Percentiles rank a stretch among this genome's conserved stretches.
phyloP scores from a whole-genome alignment of 2,113 vertebrate species.

The Odontophorus gujanensis region DNA sequence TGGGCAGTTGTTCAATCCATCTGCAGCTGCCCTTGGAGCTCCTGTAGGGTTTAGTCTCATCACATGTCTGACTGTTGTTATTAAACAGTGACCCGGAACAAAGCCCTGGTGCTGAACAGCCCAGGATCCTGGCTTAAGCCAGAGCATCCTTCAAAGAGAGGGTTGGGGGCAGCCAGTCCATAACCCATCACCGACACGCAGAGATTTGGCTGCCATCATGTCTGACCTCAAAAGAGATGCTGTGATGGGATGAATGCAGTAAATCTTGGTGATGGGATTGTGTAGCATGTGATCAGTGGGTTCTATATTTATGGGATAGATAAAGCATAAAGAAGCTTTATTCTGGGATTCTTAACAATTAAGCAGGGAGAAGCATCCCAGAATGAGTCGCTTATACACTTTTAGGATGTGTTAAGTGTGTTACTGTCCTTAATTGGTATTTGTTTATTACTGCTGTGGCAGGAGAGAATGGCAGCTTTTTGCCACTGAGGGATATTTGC shows the following conservation, averaged over 20 bases:
- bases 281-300: background rate
- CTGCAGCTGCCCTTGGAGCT: slow-evolving; percentile 20
- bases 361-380: background rate
- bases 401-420: background rate
- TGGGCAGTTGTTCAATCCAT: slow-evolving; percentile 25
- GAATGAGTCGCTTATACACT: background rate
- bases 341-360: background rate
- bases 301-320: background rate
- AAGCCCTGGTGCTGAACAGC: slow-evolving; percentile 32
- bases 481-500: background rate
- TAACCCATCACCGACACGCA: background rate
- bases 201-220: slow-evolving; percentile 27
- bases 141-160: background rate
- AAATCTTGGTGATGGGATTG: background rate
- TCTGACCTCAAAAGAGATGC: slow-evolving; percentile 14
- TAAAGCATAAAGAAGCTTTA: background rate
- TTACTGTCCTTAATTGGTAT: background rate
- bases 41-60: slow-evolving; percentile 29
- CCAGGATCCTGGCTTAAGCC: background rate
- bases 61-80: slow-evolving; percentile 3
- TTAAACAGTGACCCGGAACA: slow-evolving; percentile 40
- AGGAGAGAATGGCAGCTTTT: background rate
- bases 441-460: background rate
- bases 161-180: background rate
- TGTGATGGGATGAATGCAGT: background rate